Conservation (phyloP, 2,113 vertebrate species). For the Porphyrio hochstetteri region DNA sequence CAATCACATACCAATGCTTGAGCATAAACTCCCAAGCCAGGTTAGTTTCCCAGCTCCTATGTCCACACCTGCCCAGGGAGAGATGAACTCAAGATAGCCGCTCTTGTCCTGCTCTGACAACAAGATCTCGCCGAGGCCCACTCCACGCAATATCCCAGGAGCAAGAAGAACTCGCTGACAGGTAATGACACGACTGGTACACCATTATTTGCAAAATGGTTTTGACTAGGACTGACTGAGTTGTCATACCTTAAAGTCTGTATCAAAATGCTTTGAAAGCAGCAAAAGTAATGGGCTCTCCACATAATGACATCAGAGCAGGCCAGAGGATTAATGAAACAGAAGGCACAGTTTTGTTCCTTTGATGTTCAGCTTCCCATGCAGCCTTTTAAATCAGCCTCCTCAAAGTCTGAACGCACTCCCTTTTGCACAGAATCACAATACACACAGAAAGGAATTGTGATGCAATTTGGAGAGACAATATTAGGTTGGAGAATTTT, state of each 20-base stretch:
- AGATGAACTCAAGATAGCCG: not conserved
- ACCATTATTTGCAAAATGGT: not conserved
- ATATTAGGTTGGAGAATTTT: slow-evolving; percentile 13
- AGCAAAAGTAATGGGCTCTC: not conserved
- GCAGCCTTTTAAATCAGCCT: not conserved
- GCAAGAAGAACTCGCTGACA: not conserved
- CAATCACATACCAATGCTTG: not conserved
- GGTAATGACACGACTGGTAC: not conserved
- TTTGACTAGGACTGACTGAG: not conserved
- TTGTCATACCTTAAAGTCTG: not conserved
- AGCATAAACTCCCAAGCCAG: not conserved
- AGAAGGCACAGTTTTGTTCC: not conserved
- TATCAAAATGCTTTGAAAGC: not conserved
- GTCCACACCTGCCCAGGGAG: not conserved
- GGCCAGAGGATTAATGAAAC: slow-evolving; percentile 6
- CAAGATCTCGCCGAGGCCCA: not conserved
- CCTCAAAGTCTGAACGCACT: not conserved
- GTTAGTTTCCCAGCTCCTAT: not conserved
- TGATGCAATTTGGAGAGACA: not conserved
- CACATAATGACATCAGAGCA: not conserved
- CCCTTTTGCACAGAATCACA: not conserved
- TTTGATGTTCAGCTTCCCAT: not conserved
- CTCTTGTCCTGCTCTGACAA: not conserved
- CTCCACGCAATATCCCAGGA: not conserved
- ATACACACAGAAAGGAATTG: not conserved